Percentiles rank a stretch among this genome's conserved stretches.
Evolutionary conservation across 92 coral and sea anemone species (phyloP).

Genomic region (Porites cylindrica): DNA sequence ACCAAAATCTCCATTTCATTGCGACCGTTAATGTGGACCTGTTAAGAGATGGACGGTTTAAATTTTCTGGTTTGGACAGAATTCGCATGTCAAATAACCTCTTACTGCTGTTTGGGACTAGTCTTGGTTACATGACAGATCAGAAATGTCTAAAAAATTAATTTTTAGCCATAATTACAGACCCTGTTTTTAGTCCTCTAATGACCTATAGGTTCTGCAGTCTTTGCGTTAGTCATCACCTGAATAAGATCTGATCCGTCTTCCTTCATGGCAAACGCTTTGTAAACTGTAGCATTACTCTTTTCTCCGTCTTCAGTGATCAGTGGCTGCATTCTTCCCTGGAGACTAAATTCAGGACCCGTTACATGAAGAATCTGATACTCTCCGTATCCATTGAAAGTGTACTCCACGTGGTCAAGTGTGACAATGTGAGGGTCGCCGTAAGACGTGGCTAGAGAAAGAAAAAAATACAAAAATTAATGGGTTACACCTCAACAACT

Average conservation of each 20-base stretch:
- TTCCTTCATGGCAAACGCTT: slow-evolving; percentile 75
- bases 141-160: no score
- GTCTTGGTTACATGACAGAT: no score
- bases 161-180: no score
- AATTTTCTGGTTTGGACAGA: neutral
- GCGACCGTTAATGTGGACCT: slow-evolving; percentile 75
- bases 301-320: slow-evolving; percentile 12
- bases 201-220: neutral
- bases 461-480: neutral
- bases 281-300: slow-evolving; percentile 67
- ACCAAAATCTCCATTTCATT: slow-evolving; percentile 60
- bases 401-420: slow-evolving; percentile 84
- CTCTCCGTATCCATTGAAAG: slow-evolving; percentile 87
- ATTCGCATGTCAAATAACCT: no score
- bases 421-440: slow-evolving; percentile 93
- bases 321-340: slow-evolving; percentile 88
- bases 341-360: slow-evolving; percentile 60
- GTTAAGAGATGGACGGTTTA: neutral
- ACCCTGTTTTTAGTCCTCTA: no score
- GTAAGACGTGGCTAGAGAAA: slow-evolving; percentile 68
- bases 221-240: slow-evolving; percentile 34
- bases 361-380: slow-evolving; percentile 62
- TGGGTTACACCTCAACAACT: no score
- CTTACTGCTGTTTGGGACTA: no score
- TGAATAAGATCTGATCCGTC: slow-evolving; percentile 69